Evolutionary conservation across 2,113 vertebrate genomes (phyloP).

Genomic region (Spea multiplicata): DNA sequence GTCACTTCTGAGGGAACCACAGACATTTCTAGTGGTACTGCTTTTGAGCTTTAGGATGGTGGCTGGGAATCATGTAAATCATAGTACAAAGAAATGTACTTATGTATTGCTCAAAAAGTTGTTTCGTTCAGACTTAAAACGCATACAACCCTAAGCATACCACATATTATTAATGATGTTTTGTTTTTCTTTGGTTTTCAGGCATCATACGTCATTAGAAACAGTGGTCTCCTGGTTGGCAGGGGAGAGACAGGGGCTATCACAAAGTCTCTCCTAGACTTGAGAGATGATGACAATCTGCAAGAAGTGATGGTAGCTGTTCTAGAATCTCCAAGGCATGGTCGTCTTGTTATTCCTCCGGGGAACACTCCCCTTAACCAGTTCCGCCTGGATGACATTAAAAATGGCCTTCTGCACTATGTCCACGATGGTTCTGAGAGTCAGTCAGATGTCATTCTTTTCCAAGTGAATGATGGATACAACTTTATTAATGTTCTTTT

Average conservation of each 20-base stretch:
- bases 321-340: conserved; percentile 75
- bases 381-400: conserved; percentile 76
- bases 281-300: conserved; percentile 85
- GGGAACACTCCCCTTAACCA: conserved; percentile 47
- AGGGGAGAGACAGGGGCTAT: conserved; percentile 65
- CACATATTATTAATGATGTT: neutral
- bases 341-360: conserved; percentile 65
- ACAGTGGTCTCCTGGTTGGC: conserved; percentile 66
- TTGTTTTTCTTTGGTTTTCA: conserved; percentile 55
- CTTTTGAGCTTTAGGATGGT: too few relatives aligned
- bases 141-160: too few relatives aligned
- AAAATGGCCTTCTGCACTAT: conserved; percentile 72
- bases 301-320: conserved; percentile 78
- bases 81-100: too few relatives aligned
- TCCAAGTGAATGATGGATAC: conserved; percentile 86
- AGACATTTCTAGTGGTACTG: too few relatives aligned
- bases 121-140: too few relatives aligned
- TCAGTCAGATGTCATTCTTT: conserved; percentile 64
- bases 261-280: conserved; percentile 70
- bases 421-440: conserved; percentile 74
- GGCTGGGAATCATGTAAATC: too few relatives aligned
- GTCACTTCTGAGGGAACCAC: too few relatives aligned
- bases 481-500: conserved; percentile 84
- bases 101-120: too few relatives aligned
- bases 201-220: conserved; percentile 78